Conservation (phyloP, 2,888 invertebrate species). For the Acleris laterana region DNA sequence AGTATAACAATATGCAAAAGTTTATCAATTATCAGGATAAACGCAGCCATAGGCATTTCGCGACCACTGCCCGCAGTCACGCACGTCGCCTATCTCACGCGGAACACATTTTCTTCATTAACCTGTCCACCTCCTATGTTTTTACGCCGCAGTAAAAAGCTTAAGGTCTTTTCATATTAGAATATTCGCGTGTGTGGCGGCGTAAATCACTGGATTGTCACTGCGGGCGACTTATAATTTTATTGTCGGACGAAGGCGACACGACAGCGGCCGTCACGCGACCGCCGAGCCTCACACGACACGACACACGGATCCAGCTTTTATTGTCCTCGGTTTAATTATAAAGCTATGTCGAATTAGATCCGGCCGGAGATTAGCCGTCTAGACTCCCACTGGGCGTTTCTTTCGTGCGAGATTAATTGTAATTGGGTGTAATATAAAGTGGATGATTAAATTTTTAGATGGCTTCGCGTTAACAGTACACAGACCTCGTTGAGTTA, state of each 20-base stretch:
- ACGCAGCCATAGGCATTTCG: slow-evolving; percentile 4
- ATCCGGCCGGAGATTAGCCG: slow-evolving; percentile 74
- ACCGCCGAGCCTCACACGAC: slow-evolving; percentile 65
- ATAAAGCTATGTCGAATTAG: slow-evolving; percentile 70
- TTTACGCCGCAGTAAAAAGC: slow-evolving; percentile 68
- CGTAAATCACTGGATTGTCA: slow-evolving; percentile 85
- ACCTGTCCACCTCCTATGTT: slow-evolving; percentile 74
- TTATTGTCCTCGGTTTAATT: slow-evolving; percentile 77
- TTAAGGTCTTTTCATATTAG: slow-evolving; percentile 74
- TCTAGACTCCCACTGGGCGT: slow-evolving; percentile 70
- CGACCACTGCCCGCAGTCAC: slow-evolving; percentile 49
- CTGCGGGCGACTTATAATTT: slow-evolving; percentile 83
- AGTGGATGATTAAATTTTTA: slow-evolving; percentile 70
- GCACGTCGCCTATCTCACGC: slow-evolving; percentile 71
- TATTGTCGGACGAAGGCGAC: slow-evolving; percentile 81
- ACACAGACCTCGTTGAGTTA: slow-evolving; percentile 38
- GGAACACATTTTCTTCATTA: slow-evolving; percentile 77
- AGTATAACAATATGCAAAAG: too few relatives aligned
- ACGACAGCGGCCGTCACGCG: slow-evolving; percentile 77
- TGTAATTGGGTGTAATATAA: slow-evolving; percentile 70
- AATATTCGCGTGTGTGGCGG: slow-evolving; percentile 81
- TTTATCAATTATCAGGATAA: slow-evolving; percentile 14
- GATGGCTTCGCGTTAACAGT: slow-evolving; percentile 53
- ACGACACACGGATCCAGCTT: slow-evolving; percentile 66
- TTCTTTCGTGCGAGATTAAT: slow-evolving; percentile 78